These are phyloP conservation scores for Meganola albula DNA, from an alignment of 2,888 invertebrate species.

Conservation along the genomic window DNA sequence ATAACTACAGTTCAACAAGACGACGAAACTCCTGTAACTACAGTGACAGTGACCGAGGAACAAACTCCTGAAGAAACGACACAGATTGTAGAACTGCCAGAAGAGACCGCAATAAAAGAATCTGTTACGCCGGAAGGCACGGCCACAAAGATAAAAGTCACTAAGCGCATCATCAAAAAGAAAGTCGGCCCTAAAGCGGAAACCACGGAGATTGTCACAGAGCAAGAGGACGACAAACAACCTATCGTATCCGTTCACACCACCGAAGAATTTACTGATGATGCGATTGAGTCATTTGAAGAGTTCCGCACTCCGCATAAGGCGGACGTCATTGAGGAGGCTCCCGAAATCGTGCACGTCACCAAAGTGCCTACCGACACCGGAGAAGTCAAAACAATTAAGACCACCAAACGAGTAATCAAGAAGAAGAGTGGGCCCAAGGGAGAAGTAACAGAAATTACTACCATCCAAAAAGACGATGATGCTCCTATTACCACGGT, in stretches of 20 bases:
- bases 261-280: constrained; percentile 32
- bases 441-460: constrained; percentile 12
- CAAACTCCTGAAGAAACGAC: background rate
- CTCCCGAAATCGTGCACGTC: constrained; percentile 6
- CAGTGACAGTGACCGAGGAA: constrained; percentile 5
- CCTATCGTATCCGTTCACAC: constrained; percentile 8
- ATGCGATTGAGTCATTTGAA: constrained; percentile 33
- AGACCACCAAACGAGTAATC: constrained; percentile 11
- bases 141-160: constrained; percentile 13
- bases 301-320: constrained; percentile 6
- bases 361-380: constrained; percentile 11
- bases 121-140: constrained; percentile 8
- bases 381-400: constrained; percentile 32
- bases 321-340: constrained; percentile 8
- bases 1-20: constrained; percentile 48
- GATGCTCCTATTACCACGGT: constrained; percentile 26
- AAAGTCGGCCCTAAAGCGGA: constrained; percentile 44
- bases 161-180: constrained; percentile 48
- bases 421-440: constrained; percentile 4
- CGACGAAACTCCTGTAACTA: constrained; percentile 8
- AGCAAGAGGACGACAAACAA: constrained; percentile 10
- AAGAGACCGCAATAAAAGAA: constrained; percentile 9
- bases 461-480: constrained; percentile 25
- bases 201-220: constrained; percentile 24
- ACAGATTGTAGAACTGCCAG: constrained; percentile 8